Evolutionary conservation across 1,140 invertebrate genomes (phyloP).

Genomic region (Diabrotica virgifera): DNA sequence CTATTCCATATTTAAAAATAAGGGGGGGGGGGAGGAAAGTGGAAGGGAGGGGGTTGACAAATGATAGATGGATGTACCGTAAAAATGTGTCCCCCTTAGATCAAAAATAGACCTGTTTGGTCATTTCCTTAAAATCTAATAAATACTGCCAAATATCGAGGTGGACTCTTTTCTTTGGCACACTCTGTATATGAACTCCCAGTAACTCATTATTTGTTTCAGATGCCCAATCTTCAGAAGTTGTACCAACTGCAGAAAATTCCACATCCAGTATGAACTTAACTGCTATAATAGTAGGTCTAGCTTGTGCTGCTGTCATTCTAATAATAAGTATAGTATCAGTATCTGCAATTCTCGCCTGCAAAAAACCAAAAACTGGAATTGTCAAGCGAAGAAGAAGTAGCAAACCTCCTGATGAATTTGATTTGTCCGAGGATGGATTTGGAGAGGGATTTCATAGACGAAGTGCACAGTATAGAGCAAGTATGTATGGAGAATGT

Average conservation of each 20-base stretch:
- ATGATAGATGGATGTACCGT: too few species aligned
- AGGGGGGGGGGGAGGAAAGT: too few species aligned
- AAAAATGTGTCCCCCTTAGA: too few species aligned
- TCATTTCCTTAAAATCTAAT: too few species aligned
- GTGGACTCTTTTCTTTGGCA: too few species aligned
- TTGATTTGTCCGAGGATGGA: constrained; percentile 45
- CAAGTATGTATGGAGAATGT: constrained; percentile 45
- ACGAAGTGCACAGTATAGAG: constrained; percentile 44
- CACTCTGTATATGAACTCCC: too few species aligned
- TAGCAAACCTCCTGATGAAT: constrained; percentile 42
- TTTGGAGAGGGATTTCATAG: constrained; percentile 46
- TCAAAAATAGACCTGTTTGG: too few species aligned
- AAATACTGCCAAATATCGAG: too few species aligned
- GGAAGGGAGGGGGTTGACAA: too few species aligned
- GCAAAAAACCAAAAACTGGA: constrained; percentile 30
- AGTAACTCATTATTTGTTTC: background rate
- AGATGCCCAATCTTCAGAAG: constrained; percentile 14
- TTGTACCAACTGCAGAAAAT: constrained; percentile 14
- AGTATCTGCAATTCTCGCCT: constrained; percentile 38
- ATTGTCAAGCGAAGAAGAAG: constrained; percentile 21
- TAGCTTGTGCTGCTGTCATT: constrained; percentile 37
- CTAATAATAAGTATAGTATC: constrained; percentile 42
- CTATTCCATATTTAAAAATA: too few species aligned
- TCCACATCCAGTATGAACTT: constrained; percentile 25
- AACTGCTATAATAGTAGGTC: constrained; percentile 41